Evolutionary conservation across 2,888 invertebrate species (phyloP), one percentile per base, ranked within the genome.

Genomic region (Sthenelais limicola): DNA sequence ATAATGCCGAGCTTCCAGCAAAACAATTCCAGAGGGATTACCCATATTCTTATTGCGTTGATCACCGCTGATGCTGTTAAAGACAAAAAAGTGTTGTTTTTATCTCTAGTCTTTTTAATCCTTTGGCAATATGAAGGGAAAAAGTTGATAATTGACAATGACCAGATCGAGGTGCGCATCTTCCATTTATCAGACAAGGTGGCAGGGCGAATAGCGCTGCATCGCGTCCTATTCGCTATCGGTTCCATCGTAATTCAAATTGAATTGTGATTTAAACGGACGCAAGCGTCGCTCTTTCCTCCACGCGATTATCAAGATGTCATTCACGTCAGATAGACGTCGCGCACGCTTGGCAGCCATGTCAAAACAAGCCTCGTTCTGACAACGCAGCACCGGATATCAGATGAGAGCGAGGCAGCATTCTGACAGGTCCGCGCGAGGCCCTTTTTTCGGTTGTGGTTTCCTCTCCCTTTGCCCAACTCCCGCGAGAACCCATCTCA

Each of bases 211-310:
- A 56, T 56, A 56, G 56, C 56, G 18, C 4, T 33, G 24, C 56
- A 56, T 32, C 56, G 32, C 32, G 18, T 33, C 3, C 2, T 24
- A 4, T 32, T 28, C 56, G 18, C 56, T 56, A 56, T 56, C 56
- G 32, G 28, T 3, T 24, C 56, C 56, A 56, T 56, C 56, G 56
- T 56, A 56, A 56, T 56, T 56, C 56, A 56, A 56, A 56, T 56
- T 56, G 56, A 56, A 56, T 56, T 56, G 56, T 56, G 56, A 56
- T 56, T 56, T 56, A 56, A 56, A 56, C 56, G 56, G 56, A 56
- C 30, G 56, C 33, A 33, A n/a, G 56, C 56, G 56, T 33, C 56
- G 56, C 30, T 12, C 56, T 9, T 56, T 56, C 56, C 56, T 18
- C 56, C 32, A n/a, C 56, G 24, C 56, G 28, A 56, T 56, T 56